Conservation (phyloP, 2,113 vertebrate species). For the Ceuthmochares aereus region DNA sequence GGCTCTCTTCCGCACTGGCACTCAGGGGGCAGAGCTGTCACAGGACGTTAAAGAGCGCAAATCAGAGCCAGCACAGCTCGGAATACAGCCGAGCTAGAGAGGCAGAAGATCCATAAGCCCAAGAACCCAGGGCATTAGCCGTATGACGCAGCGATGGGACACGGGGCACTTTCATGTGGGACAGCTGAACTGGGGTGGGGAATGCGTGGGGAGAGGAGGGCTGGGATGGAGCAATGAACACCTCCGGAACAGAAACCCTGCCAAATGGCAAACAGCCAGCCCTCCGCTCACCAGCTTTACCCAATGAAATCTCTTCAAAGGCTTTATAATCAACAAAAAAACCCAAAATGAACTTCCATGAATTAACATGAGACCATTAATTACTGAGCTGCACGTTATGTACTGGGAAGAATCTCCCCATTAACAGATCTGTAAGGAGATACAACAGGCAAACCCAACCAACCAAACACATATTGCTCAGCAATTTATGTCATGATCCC, state of each 20-base stretch:
- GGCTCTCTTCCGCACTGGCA: not conserved
- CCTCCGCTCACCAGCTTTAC: not conserved
- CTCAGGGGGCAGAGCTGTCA: not conserved
- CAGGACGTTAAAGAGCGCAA: not conserved
- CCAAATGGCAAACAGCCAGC: rapidly evolving
- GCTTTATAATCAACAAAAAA: not conserved
- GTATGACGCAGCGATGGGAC: rapidly evolving
- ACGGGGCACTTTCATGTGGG: rapidly evolving
- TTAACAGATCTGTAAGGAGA: not conserved
- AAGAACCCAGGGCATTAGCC: not conserved
- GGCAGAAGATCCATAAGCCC: rapidly evolving
- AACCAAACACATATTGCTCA: not conserved
- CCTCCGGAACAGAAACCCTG: not conserved
- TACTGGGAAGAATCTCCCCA: not conserved
- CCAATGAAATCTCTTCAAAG: not conserved
- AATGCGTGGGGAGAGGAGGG: rapidly evolving
- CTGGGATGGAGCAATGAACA: rapidly evolving
- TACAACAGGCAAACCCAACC: not conserved
- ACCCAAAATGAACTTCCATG: not conserved
- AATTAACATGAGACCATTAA: not conserved
- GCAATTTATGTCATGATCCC: not conserved
- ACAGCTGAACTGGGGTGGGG: rapidly evolving
- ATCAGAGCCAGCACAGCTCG: not conserved
- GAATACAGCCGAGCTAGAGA: rapidly evolving
- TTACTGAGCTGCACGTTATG: not conserved